Conservation (phyloP, 2,797 vertebrate genomes). For the Sphaeramia orbicularis region DNA sequence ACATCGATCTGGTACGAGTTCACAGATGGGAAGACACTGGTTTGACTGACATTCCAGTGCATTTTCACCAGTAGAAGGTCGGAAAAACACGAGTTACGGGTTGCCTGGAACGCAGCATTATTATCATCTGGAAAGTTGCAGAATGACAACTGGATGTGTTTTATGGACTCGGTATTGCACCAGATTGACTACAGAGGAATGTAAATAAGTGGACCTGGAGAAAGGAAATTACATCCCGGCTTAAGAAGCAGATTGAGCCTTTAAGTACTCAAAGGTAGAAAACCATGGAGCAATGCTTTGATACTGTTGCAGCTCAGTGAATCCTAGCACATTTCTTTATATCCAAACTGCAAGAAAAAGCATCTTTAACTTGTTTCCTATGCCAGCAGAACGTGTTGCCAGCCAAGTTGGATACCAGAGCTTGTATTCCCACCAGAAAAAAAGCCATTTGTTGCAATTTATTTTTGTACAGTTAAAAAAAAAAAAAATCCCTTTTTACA, state of each 20-base stretch:
- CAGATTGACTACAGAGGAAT: too few species aligned
- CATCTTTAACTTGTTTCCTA: not conserved
- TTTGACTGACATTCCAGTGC: too few species aligned
- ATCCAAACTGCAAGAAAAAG: not conserved
- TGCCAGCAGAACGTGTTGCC: not conserved
- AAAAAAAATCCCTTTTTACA: not conserved
- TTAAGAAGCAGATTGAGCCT: not conserved
- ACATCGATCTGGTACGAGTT: too few species aligned
- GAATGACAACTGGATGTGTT: too few species aligned
- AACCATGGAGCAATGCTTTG: not conserved
- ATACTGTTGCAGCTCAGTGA: not conserved
- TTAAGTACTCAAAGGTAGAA: not conserved
- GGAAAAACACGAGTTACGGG: too few species aligned
- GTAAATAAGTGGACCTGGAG: too few species aligned
- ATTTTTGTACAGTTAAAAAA: not conserved
- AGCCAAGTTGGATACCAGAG: not conserved
- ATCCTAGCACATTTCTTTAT: not conserved
- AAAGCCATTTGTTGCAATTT: not conserved
- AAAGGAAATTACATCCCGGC: too few species aligned
- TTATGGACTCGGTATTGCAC: too few species aligned
- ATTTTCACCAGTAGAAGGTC: too few species aligned
- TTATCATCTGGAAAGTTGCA: too few species aligned
- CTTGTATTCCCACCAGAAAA: slow-evolving; percentile 5
- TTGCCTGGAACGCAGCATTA: too few species aligned
- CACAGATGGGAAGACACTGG: too few species aligned